Percentiles rank a stretch among this genome's conserved stretches.
Evolutionary conservation across 2,113 vertebrate species (phyloP).

Genomic region (Fregetta grallaria): DNA sequence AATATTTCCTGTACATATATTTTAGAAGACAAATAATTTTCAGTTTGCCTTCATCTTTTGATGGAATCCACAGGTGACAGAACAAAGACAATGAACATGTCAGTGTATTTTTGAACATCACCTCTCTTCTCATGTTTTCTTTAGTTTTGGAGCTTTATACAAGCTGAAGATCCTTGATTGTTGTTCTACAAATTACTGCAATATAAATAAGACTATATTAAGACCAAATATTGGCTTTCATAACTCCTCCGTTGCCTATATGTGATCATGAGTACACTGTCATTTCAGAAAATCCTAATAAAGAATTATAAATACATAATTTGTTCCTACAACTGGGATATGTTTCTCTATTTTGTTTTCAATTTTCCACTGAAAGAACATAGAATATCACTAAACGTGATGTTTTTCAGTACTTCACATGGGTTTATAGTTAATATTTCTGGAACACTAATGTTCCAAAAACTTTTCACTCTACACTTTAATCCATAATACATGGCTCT

Average conservation of each 20-base stretch:
- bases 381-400: neutral
- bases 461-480: neutral
- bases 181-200: neutral
- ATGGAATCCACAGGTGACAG: neutral
- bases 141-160: neutral
- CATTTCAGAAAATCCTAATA: neutral
- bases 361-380: neutral
- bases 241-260: neutral
- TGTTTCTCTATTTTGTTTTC: neutral
- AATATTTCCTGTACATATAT: neutral
- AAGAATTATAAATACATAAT: neutral
- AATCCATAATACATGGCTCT: neutral
- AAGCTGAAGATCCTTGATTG: neutral
- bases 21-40: neutral
- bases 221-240: neutral
- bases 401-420: neutral
- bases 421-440: conserved; percentile 9
- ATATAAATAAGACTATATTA: neutral
- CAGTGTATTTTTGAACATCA: neutral
- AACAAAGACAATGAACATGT: neutral
- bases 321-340: neutral
- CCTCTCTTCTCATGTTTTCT: neutral
- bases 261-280: neutral
- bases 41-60: neutral
- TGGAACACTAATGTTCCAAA: neutral